These are phyloP conservation scores for Callithrix jacchus DNA, from an alignment of 2,113 vertebrate species.

Conservation along the genomic window DNA sequence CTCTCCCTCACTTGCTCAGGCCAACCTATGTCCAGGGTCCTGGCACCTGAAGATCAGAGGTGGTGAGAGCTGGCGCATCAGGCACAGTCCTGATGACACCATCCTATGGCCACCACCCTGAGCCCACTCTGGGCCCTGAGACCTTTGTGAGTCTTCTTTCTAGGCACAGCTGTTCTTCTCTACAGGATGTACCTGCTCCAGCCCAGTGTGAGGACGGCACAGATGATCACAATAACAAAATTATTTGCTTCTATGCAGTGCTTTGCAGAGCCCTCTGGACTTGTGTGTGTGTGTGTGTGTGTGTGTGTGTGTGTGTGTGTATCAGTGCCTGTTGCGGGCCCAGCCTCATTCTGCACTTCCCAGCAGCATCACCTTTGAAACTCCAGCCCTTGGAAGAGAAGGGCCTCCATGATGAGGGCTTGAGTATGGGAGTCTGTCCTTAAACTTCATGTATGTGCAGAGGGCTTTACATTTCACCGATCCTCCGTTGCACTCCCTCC, in stretches of 20 bases:
- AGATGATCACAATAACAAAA: neutral
- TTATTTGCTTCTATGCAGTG: neutral
- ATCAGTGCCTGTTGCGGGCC: neutral
- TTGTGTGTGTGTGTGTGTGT: neutral
- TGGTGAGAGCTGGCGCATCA: neutral
- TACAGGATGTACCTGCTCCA: neutral
- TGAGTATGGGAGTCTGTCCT: neutral
- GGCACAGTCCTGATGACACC: neutral
- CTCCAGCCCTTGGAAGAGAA: neutral
- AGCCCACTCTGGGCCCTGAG: neutral
- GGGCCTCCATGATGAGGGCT: neutral
- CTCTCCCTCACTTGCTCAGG: neutral
- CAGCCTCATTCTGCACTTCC: neutral
- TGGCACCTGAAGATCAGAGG: conserved; percentile 16
- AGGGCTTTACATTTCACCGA: neutral
- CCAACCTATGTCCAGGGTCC: conserved; percentile 41
- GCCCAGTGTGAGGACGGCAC: rapidly evolving
- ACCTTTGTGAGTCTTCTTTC: neutral
- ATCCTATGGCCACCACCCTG: rapidly evolving
- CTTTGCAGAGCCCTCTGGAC: neutral
- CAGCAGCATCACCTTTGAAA: neutral
- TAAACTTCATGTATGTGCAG: neutral
- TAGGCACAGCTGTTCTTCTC: neutral
- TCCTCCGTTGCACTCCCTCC: neutral
- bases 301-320: neutral